A percentile compares a stretch with the other conserved stretches of the same genome.
Conservation (phyloP, 2,888 invertebrate species). For the Hybos culiciformis region DNA sequence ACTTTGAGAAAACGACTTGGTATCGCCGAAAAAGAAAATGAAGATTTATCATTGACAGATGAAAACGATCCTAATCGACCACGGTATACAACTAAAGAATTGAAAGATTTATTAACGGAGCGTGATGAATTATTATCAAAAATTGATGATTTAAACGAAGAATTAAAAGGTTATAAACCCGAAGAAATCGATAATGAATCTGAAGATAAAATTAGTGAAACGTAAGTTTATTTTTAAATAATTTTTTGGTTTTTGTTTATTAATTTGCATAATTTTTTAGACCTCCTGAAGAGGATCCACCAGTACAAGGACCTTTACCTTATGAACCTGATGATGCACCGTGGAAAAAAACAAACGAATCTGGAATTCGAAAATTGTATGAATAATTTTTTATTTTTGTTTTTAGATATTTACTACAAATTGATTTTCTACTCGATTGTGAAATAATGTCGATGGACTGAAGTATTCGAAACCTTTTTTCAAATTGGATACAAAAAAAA, state of each 20-base stretch:
- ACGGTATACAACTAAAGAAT: slow-evolving; percentile 51
- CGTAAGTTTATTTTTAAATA: slow-evolving; percentile 18
- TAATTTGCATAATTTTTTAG: slow-evolving; percentile 19
- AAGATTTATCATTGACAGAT: slow-evolving; percentile 48
- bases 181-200: slow-evolving; percentile 30
- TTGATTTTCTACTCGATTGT: too few relatives aligned
- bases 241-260: slow-evolving; percentile 3
- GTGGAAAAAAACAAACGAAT: slow-evolving; percentile 68
- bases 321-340: slow-evolving; percentile 96
- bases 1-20: slow-evolving; percentile 42
- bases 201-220: slow-evolving; percentile 21
- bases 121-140: slow-evolving; percentile 87
- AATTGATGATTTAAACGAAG: slow-evolving; percentile 86
- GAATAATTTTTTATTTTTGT: slow-evolving; percentile 28
- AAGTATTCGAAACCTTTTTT: too few relatives aligned
- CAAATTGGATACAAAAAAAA: too few relatives aligned
- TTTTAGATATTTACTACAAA: neutral
- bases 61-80: slow-evolving; percentile 59
- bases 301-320: slow-evolving; percentile 93
- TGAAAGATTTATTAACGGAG: slow-evolving; percentile 47
- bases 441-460: too few relatives aligned
- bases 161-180: slow-evolving; percentile 54
- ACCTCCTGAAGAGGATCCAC: slow-evolving; percentile 60
- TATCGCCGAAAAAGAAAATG: slow-evolving; percentile 62
- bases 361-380: slow-evolving; percentile 84